A percentile compares a stretch with the other conserved stretches of the same genome.
Conservation (phyloP, 2,113 vertebrate species). For the Oxygymnocypris stewartii region DNA sequence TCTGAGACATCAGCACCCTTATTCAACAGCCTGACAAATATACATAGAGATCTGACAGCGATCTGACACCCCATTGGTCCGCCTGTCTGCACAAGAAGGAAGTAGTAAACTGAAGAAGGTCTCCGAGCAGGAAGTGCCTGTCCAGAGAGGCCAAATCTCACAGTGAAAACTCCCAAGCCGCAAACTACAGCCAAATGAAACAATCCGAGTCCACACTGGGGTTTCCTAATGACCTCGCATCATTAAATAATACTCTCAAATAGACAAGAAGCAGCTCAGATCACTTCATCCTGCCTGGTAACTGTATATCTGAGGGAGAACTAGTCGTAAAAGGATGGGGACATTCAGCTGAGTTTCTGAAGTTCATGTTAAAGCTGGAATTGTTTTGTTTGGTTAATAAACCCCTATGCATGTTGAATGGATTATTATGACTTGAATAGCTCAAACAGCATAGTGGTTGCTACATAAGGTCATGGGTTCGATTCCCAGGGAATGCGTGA, state of each 20-base stretch:
- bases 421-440: neutral
- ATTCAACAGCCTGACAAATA: constrained; percentile 73
- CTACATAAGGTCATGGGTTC: neutral
- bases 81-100: constrained; percentile 80
- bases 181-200: constrained; percentile 44
- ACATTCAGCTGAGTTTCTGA: neutral
- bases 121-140: constrained; percentile 73
- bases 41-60: constrained; percentile 48
- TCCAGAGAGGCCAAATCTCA: constrained; percentile 70
- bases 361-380: neutral
- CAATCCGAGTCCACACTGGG: constrained; percentile 45
- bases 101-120: constrained; percentile 76
- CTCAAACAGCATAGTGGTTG: no score
- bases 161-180: constrained; percentile 66
- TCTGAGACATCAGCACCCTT: constrained; percentile 70
- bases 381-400: constrained; percentile 2
- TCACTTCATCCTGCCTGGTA: neutral
- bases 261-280: constrained; percentile 16
- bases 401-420: neutral
- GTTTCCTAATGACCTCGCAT: constrained; percentile 22
- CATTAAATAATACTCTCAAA: constrained; percentile 33
- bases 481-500: neutral
- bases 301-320: neutral
- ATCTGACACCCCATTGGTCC: constrained; percentile 55
- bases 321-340: neutral